Evolutionary conservation across 2,797 vertebrate species (phyloP).

Genomic region (Moxostoma hubbsi): DNA sequence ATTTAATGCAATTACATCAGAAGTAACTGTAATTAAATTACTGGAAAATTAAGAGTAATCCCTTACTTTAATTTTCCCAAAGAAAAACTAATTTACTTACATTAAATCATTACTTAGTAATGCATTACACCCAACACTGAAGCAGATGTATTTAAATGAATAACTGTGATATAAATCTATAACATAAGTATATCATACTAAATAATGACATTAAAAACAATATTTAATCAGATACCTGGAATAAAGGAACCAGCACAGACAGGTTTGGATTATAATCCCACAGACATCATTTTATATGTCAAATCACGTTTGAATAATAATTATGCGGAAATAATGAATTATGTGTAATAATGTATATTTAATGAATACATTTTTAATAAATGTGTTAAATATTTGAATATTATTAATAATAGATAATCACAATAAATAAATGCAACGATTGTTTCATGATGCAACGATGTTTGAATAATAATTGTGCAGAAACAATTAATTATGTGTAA

Average conservation of each 20-base stretch:
- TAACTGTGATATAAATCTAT: neutral
- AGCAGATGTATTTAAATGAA: neutral
- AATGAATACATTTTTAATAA: neutral
- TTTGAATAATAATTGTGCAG: neutral
- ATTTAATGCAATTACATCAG: no score
- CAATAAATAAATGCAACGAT: no score
- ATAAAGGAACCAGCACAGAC: neutral
- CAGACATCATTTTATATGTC: neutral
- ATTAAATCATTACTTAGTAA: no score
- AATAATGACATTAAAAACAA: neutral
- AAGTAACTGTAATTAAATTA: no score
- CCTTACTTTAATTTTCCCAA: neutral
- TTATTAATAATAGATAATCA: neutral
- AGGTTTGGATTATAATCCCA: constrained; percentile 10
- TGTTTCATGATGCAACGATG: no score
- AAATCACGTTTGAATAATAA: neutral
- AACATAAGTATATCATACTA: no score
- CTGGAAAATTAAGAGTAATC: neutral
- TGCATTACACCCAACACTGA: no score
- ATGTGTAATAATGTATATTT: no score
- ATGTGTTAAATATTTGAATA: neutral
- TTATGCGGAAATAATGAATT: no score
- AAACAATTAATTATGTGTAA: neutral
- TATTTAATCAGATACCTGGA: neutral
- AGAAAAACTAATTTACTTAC: no score